A percentile compares a stretch with the other conserved stretches of the same genome.
Conservation (phyloP, 1,140 invertebrate species). For the Melipona quadrifasciata region DNA sequence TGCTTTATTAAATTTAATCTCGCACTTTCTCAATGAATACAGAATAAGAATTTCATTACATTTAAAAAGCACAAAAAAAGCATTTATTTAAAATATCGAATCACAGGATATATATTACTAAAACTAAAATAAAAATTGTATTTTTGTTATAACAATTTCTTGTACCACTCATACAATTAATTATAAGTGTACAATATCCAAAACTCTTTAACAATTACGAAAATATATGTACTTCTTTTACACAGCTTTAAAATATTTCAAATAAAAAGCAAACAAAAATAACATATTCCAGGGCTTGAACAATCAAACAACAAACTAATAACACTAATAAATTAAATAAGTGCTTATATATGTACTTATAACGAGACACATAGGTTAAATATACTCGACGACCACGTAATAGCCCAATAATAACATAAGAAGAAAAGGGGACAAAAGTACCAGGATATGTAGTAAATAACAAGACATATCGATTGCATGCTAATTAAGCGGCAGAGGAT, state of each 20-base stretch:
- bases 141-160: too few relatives aligned
- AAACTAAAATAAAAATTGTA: too few relatives aligned
- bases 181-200: too few relatives aligned
- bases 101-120: background rate
- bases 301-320: too few relatives aligned
- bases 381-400: background rate
- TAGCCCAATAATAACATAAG: background rate
- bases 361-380: background rate
- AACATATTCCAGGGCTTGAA: too few relatives aligned
- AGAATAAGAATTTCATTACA: background rate
- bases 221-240: too few relatives aligned
- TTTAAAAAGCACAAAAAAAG: background rate
- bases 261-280: too few relatives aligned
- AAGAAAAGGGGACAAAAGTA: background rate
- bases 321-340: background rate
- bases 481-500: slow-evolving; percentile 21
- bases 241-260: too few relatives aligned
- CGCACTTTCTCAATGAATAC: too few relatives aligned
- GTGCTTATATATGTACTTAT: background rate
- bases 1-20: too few relatives aligned
- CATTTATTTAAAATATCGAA: background rate
- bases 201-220: too few relatives aligned
- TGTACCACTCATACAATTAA: too few relatives aligned
- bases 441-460: background rate
- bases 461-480: slow-evolving; percentile 4